A percentile compares a stretch with the other conserved stretches of the same genome.
phyloP scores from a whole-genome alignment of 2,797 vertebrate genomes.

The Pseudochirops cupreus region DNA sequence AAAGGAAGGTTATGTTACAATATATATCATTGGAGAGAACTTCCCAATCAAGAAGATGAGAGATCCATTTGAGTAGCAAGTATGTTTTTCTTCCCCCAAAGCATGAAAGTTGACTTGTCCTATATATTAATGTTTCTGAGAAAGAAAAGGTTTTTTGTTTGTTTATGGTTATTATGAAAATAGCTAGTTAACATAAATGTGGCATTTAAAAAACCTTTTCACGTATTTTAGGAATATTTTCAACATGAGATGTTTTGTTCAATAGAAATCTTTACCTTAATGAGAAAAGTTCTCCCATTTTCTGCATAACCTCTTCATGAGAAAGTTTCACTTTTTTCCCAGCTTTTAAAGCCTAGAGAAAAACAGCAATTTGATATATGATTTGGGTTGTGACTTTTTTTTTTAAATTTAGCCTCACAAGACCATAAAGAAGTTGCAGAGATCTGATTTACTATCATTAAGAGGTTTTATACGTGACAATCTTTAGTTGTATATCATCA shows the following conservation, averaged over 20 bases:
- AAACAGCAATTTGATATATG: background rate
- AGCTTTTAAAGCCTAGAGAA: constrained; percentile 92
- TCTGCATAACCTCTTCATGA: constrained; percentile 97
- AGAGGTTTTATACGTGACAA: background rate
- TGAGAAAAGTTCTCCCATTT: constrained; percentile 97
- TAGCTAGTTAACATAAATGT: background rate
- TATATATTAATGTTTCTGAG: background rate
- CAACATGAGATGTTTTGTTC: constrained; percentile 30
- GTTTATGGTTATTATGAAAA: background rate
- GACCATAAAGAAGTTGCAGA: background rate
- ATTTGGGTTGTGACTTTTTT: background rate
- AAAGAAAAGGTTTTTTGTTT: background rate
- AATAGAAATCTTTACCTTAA: constrained; percentile 89
- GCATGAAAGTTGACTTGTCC: background rate
- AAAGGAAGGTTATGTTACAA: background rate
- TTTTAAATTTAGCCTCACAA: background rate
- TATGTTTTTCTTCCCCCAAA: background rate
- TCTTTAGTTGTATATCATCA: background rate
- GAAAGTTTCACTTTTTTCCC: constrained; percentile 94
- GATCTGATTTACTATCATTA: background rate
- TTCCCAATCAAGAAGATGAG: background rate
- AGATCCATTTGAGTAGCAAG: background rate
- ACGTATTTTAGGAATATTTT: constrained; percentile 17
- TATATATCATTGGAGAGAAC: background rate
- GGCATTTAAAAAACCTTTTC: background rate